Evolutionary conservation across 1,140 invertebrate genomes (phyloP).

Genomic region (Aplysia californica): DNA sequence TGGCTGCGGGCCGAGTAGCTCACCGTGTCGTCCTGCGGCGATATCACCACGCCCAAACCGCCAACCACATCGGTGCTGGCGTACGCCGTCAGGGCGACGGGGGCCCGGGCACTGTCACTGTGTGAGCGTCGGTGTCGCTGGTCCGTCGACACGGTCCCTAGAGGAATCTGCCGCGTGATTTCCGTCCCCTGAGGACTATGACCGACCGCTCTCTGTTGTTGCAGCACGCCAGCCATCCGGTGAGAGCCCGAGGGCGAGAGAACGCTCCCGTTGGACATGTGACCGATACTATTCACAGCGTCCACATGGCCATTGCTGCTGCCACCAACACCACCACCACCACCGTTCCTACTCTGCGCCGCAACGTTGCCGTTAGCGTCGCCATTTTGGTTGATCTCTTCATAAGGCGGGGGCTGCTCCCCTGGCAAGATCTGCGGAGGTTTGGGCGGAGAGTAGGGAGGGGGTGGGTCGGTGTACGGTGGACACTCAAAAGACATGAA

Average conservation of each 20-base stretch:
- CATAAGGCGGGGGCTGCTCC: constrained; percentile 62
- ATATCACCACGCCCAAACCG: constrained; percentile 1
- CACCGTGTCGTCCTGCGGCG: background rate
- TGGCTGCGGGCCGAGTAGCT: background rate
- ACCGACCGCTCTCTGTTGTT: background rate
- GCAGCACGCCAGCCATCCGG: too few species aligned
- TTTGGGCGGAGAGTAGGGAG: constrained; percentile 65
- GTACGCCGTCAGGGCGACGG: background rate
- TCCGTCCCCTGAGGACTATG: background rate
- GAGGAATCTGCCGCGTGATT: background rate
- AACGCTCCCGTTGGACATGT: too few species aligned
- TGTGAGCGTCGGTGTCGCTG: constrained; percentile 24
- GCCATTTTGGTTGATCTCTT: constrained; percentile 43
- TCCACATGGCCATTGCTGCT: too few species aligned
- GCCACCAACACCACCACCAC: too few species aligned
- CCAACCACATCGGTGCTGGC: constrained; percentile 7
- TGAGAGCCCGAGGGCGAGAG: too few species aligned
- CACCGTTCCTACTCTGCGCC: too few species aligned
- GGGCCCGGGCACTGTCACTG: constrained; percentile 8
- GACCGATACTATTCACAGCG: too few species aligned
- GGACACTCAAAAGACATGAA: constrained; percentile 60
- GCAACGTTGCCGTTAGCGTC: background rate
- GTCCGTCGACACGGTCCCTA: too few species aligned
- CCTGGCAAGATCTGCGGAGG: constrained; percentile 46
- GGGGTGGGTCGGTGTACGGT: constrained; percentile 64